phyloP scores from a whole-genome alignment of 1,140 invertebrate species.

The Lysiphlebus fabarum region DNA sequence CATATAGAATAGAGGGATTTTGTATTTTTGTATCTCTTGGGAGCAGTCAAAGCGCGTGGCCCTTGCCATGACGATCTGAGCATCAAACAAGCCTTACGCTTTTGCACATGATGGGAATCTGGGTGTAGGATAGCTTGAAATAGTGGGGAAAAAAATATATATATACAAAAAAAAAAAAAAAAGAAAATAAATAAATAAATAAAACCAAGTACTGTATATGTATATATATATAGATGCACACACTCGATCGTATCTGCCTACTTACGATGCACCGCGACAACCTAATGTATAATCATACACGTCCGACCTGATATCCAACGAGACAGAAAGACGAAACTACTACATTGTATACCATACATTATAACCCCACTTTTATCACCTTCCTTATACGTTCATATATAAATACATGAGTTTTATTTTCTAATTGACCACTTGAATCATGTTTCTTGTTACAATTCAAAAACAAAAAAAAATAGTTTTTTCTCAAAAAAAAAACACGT shows the following conservation, averaged over 20 bases:
- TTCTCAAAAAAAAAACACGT: too few relatives aligned
- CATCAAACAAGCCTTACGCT: conserved; percentile 45
- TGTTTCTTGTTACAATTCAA: too few relatives aligned
- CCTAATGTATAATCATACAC: conserved; percentile 43
- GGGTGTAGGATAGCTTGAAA: background rate
- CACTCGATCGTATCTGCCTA: conserved; percentile 32
- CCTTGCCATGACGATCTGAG: conserved; percentile 50
- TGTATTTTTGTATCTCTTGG: conserved; percentile 52
- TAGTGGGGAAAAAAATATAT: background rate
- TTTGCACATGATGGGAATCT: background rate
- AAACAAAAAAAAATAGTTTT: too few relatives aligned
- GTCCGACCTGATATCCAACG: conserved; percentile 31
- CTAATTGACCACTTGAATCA: too few relatives aligned
- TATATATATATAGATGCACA: conserved; percentile 25
- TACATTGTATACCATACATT: too few relatives aligned
- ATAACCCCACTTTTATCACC: background rate
- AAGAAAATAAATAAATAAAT: too few relatives aligned
- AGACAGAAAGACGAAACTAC: conserved; percentile 12
- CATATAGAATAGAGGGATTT: conserved; percentile 44
- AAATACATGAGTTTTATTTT: too few relatives aligned
- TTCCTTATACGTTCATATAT: background rate
- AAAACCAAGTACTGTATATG: conserved; percentile 17
- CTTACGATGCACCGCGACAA: conserved; percentile 35
- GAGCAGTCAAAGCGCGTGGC: conserved; percentile 53
- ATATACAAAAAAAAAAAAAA: background rate